Evolutionary conservation across 2,113 vertebrate species (phyloP).

Genomic region (Arenaria interpres): DNA sequence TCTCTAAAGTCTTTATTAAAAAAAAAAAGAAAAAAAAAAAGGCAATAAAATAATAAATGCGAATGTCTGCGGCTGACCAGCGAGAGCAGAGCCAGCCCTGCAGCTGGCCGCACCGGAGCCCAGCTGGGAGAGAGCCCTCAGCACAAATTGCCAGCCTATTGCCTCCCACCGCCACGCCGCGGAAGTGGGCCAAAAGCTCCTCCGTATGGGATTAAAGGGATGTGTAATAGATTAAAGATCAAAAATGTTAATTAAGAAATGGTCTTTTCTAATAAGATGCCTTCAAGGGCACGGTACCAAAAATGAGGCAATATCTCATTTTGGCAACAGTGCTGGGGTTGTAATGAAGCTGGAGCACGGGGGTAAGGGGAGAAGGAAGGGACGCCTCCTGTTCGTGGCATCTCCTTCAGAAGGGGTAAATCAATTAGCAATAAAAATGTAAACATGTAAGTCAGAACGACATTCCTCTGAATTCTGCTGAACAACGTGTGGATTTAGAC

Average conservation of each 20-base stretch:
- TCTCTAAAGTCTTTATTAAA: conserved; percentile 4
- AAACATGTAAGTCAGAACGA: not conserved
- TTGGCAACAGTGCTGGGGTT: conserved; percentile 67
- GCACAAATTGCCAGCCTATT: conserved; percentile 59
- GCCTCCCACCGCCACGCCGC: conserved; percentile 32
- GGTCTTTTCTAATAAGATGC: conserved; percentile 84
- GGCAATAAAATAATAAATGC: not conserved
- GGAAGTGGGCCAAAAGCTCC: conserved; percentile 76
- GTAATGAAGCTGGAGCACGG: conserved; percentile 73
- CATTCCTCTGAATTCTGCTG: not conserved
- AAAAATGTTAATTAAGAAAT: conserved; percentile 85
- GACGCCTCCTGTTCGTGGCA: conserved; percentile 49
- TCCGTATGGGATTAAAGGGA: conserved; percentile 75
- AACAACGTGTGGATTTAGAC: not conserved
- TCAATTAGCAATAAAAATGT: conserved; percentile 61
- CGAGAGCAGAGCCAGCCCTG: conserved; percentile 19
- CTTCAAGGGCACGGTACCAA: conserved; percentile 76
- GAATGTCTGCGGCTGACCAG: conserved; percentile 48
- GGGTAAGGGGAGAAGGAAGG: conserved; percentile 53
- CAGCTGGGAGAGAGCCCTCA: conserved; percentile 71
- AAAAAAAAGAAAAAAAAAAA: not conserved
- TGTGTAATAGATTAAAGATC: conserved; percentile 81
- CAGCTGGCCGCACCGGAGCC: conserved; percentile 29
- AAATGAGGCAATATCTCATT: conserved; percentile 75
- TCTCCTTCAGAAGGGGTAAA: conserved; percentile 62